Evolutionary conservation across 2,888 invertebrate genomes (phyloP).

Genomic region (Ischnura elegans): DNA sequence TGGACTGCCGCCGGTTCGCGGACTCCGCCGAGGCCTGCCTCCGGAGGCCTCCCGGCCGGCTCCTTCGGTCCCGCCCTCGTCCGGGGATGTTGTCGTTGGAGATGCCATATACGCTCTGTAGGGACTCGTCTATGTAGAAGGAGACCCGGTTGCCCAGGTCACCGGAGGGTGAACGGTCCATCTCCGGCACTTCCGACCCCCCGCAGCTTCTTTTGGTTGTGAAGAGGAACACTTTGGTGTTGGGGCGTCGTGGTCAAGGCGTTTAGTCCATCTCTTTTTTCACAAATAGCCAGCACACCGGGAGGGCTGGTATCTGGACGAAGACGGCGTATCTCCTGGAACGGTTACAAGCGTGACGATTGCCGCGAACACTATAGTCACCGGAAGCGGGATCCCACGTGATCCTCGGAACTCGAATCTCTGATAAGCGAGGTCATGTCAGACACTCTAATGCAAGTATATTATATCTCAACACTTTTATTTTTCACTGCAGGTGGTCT

Average conservation of each 20-base stretch:
- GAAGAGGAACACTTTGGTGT: not conserved
- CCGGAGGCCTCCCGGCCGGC: not conserved
- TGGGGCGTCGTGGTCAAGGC: not conserved
- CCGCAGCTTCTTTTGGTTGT: slow-evolving; percentile 12
- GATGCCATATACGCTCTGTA: slow-evolving; percentile 29
- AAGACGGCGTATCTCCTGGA: not conserved
- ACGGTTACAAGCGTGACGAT: not conserved
- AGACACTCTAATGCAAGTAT: not conserved
- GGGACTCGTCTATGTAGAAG: slow-evolving; percentile 70
- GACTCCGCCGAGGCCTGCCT: slow-evolving; percentile 42
- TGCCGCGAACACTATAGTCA: not conserved
- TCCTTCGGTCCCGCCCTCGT: not conserved
- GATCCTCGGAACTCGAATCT: not conserved
- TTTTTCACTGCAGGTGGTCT: not conserved
- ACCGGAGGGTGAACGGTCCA: slow-evolving; percentile 64
- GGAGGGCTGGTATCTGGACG: not conserved
- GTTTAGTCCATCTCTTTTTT: not conserved
- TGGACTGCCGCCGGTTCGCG: slow-evolving; percentile 21
- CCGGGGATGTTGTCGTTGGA: slow-evolving; percentile 38
- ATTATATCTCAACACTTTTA: not conserved
- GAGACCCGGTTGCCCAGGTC: slow-evolving; percentile 70
- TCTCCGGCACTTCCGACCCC: not conserved
- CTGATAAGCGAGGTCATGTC: not conserved
- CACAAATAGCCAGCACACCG: not conserved
- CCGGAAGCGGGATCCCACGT: not conserved